phyloP scores from a whole-genome alignment of 2,797 vertebrate species.

The Lithobates pipiens region DNA sequence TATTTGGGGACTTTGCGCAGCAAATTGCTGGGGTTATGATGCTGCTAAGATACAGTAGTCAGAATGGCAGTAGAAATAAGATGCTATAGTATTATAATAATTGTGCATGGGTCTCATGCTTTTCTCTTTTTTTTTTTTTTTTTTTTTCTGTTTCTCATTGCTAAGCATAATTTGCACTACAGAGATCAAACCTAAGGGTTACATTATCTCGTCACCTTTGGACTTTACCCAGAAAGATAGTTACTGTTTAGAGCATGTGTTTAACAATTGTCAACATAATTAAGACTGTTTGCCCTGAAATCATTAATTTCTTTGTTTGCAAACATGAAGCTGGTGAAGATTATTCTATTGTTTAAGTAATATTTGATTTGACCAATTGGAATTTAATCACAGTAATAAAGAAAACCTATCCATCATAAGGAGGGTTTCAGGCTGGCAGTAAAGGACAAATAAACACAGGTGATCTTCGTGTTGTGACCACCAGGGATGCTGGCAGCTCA shows the following conservation, averaged over 20 bases:
- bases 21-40: too few species aligned
- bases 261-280: background rate
- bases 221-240: background rate
- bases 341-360: background rate
- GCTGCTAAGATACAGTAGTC: too few species aligned
- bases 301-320: background rate
- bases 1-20: too few species aligned
- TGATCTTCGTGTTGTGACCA: background rate
- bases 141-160: too few species aligned
- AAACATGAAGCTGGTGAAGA: background rate
- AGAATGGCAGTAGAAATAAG: too few species aligned
- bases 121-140: too few species aligned
- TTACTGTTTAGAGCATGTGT: background rate
- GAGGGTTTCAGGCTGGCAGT: background rate
- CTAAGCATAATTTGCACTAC: background rate
- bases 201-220: slow-evolving; percentile 5
- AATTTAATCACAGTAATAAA: background rate
- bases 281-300: background rate
- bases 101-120: too few species aligned
- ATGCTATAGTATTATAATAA: too few species aligned
- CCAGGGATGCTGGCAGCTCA: too few species aligned
- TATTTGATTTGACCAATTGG: background rate
- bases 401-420: background rate
- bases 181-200: background rate
- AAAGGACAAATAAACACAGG: background rate